Evolutionary conservation across 23 tunicate species (phyloP).

Genomic region (Ciona savignyi): DNA sequence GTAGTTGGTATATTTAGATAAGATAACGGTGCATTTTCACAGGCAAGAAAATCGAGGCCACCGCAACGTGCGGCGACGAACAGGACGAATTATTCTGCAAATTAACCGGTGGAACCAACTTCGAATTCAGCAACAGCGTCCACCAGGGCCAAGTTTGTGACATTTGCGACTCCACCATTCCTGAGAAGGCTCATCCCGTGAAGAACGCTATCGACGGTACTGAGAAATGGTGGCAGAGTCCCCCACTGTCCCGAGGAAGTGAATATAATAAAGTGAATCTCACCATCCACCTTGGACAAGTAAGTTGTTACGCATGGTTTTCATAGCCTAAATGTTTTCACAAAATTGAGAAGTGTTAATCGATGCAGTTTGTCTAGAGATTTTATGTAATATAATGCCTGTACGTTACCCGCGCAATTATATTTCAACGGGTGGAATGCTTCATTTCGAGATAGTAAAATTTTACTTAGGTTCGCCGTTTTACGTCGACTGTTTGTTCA

Average conservation of each 20-base stretch:
- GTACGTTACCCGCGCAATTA: too few species aligned
- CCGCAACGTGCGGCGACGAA: conserved; percentile 89
- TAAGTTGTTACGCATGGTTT: conserved; percentile 7
- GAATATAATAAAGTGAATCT: conserved; percentile 90
- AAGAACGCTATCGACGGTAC: conserved; percentile 98
- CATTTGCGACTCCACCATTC: conserved; percentile 49
- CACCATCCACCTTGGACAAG: conserved; percentile 98
- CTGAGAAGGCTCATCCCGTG: conserved; percentile 68
- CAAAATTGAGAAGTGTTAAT: too few species aligned
- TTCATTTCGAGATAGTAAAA: too few species aligned
- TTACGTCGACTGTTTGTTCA: too few species aligned
- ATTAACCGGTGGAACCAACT: conserved; percentile 93
- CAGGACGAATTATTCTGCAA: conserved; percentile 89
- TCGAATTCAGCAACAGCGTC: conserved; percentile 52
- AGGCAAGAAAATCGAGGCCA: conserved; percentile 80
- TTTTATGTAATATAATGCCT: too few species aligned
- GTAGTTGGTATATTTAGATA: neutral
- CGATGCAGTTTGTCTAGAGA: too few species aligned
- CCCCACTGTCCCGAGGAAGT: conserved; percentile 81
- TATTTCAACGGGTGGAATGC: too few species aligned
- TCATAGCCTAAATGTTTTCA: too few species aligned
- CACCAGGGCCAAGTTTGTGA: conserved; percentile 94
- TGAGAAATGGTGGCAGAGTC: conserved; percentile 99
- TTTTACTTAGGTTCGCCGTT: too few species aligned
- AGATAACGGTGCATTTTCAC: too few species aligned